Percentiles rank a stretch among this genome's conserved stretches.
These are phyloP conservation scores for Chascanopsetta lugubris DNA, from an alignment of 2,113 vertebrate genomes.

Conservation along the genomic window DNA sequence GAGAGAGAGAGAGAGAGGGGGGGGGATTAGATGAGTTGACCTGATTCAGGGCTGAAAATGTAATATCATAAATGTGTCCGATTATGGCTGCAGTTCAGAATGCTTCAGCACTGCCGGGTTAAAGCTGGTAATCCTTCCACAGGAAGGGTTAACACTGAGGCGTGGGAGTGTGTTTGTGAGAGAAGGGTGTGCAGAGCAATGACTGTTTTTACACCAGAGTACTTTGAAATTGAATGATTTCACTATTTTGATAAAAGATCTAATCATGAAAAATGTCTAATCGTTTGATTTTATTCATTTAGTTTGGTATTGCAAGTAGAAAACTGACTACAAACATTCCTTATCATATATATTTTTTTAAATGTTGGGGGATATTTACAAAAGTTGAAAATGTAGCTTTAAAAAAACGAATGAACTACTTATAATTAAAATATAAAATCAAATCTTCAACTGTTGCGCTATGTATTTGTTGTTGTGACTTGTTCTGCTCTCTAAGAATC, in stretches of 20 bases:
- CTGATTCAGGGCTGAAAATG: conserved; percentile 72
- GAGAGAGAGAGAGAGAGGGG: background rate
- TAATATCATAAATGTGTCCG: conserved; percentile 77
- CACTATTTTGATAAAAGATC: background rate
- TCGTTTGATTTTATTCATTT: too few species aligned
- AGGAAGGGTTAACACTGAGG: conserved; percentile 23
- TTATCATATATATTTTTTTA: too few species aligned
- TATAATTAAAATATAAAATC: too few species aligned
- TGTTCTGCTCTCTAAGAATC: background rate
- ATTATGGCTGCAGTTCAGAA: conserved; percentile 64
- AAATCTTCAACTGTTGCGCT: too few species aligned
- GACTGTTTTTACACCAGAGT: background rate
- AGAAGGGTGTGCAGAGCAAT: background rate
- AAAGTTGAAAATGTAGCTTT: too few species aligned
- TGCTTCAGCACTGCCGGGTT: conserved; percentile 18
- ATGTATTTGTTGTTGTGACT: background rate
- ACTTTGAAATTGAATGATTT: background rate
- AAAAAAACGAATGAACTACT: too few species aligned
- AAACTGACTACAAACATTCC: too few species aligned
- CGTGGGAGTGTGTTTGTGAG: background rate
- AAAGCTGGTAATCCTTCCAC: conserved; percentile 69
- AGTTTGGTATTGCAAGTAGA: too few species aligned
- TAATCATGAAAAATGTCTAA: background rate
- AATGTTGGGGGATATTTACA: too few species aligned
- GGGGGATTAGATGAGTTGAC: conserved; percentile 71